A percentile compares a stretch with the other conserved stretches of the same genome.
phyloP scores from a whole-genome alignment of 2,113 vertebrate species.

The Labeo rohita region DNA sequence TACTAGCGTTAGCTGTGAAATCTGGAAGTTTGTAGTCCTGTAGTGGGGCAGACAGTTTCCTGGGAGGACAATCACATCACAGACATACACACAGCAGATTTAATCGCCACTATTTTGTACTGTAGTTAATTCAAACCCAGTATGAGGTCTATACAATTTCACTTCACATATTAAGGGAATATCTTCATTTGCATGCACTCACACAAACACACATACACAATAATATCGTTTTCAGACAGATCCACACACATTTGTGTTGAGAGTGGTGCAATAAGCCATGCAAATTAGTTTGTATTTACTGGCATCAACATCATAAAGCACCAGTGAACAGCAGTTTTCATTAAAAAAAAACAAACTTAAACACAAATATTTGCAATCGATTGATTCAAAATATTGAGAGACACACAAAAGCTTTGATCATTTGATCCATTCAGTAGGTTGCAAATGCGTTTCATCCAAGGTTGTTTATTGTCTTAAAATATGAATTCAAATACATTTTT shows the following conservation, averaged over 20 bases:
- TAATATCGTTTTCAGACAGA: constrained; percentile 29
- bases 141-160: constrained; percentile 15
- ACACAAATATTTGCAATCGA: constrained; percentile 15
- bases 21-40: constrained; percentile 58
- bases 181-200: not conserved
- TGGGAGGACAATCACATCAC: constrained; percentile 61
- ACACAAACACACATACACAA: not conserved
- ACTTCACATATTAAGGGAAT: constrained; percentile 21
- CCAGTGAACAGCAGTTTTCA: not conserved
- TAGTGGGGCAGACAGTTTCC: constrained; percentile 68
- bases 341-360: constrained; percentile 16
- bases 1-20: constrained; percentile 59
- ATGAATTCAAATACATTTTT: not conserved
- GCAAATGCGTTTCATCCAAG: not conserved
- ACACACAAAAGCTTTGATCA: not conserved
- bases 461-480: not conserved
- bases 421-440: not conserved
- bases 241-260: constrained; percentile 7
- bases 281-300: constrained; percentile 55
- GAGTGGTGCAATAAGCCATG: constrained; percentile 51
- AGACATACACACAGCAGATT: constrained; percentile 9
- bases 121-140: constrained; percentile 51
- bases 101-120: constrained; percentile 49
- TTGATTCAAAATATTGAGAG: not conserved
- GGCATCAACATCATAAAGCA: not conserved